Percentiles rank a stretch among this genome's conserved stretches.
Conservation (phyloP, 2,797 vertebrate species). For the Garrulus glandarius region DNA sequence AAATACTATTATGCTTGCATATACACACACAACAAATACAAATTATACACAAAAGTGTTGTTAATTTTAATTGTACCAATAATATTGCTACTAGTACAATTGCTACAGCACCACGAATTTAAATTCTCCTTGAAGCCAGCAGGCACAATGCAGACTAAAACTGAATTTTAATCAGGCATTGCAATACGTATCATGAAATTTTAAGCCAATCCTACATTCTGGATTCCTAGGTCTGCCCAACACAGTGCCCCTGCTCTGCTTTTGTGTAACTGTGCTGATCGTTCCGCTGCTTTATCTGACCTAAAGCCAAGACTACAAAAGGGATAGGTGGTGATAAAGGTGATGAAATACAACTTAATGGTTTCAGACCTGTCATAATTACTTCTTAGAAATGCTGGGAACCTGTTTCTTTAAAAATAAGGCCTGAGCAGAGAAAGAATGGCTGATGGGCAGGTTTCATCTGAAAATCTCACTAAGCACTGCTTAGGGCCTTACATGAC, state of each 20-base stretch:
- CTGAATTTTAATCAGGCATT: not conserved
- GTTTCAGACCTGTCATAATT: not conserved
- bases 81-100: not conserved
- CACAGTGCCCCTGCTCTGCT: not conserved
- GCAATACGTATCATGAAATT: not conserved
- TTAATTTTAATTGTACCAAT: not conserved
- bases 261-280: not conserved
- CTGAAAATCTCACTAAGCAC: not conserved
- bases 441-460: not conserved
- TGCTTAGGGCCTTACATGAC: rapidly evolving
- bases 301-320: not conserved
- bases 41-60: not conserved
- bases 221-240: not conserved
- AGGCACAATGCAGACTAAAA: not conserved
- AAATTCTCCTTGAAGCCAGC: not conserved
- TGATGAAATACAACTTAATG: not conserved
- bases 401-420: not conserved
- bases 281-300: not conserved
- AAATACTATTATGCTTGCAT: not conserved
- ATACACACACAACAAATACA: not conserved
- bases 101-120: not conserved
- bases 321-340: not conserved
- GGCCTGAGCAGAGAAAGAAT: not conserved
- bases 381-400: not conserved
- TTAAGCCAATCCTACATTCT: not conserved